A percentile compares a stretch with the other conserved stretches of the same genome.
These are phyloP conservation scores for Ischnus inquisitorius DNA, from an alignment of 2,888 invertebrate genomes.

Conservation along the genomic window DNA sequence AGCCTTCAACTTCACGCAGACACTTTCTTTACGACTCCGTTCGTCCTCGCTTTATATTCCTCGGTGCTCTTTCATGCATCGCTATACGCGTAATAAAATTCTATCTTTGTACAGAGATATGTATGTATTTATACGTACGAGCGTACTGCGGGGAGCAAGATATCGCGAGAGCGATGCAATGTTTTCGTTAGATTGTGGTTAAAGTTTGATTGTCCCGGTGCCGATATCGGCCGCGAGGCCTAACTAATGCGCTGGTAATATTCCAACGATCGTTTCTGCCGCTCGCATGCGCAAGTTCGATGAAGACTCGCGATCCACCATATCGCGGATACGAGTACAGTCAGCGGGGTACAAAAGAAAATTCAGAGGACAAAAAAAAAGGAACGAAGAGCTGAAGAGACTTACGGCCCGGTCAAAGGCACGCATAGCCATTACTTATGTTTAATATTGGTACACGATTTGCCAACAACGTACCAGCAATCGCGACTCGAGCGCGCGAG, in stretches of 20 bases:
- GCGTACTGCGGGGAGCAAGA: slow-evolving; percentile 29
- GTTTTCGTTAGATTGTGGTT: slow-evolving; percentile 32
- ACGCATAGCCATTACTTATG: slow-evolving; percentile 35
- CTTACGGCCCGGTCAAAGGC: slow-evolving; percentile 59
- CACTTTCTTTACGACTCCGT: slow-evolving; percentile 46
- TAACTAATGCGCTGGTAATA: slow-evolving; percentile 52
- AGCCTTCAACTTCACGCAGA: slow-evolving; percentile 23
- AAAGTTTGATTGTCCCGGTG: slow-evolving; percentile 44
- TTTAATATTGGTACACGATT: slow-evolving; percentile 3
- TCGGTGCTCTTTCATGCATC: slow-evolving; percentile 35
- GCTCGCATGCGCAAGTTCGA: slow-evolving; percentile 12
- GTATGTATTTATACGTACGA: not conserved
- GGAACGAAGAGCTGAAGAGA: slow-evolving; percentile 4
- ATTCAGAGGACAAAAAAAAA: not conserved
- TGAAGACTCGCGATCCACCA: not conserved
- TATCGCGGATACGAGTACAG: not conserved
- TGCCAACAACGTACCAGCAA: slow-evolving; percentile 14
- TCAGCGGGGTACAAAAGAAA: not conserved
- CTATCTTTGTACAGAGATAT: not conserved
- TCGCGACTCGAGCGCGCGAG: slow-evolving; percentile 16
- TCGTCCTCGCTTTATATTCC: slow-evolving; percentile 47
- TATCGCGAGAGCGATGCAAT: slow-evolving; percentile 28
- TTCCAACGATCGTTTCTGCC: slow-evolving; percentile 51
- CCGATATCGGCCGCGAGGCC: slow-evolving; percentile 19
- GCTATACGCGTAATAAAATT: slow-evolving; percentile 36